Conservation (phyloP, 1,140 invertebrate genomes). For the Drosophila arawakana region DNA sequence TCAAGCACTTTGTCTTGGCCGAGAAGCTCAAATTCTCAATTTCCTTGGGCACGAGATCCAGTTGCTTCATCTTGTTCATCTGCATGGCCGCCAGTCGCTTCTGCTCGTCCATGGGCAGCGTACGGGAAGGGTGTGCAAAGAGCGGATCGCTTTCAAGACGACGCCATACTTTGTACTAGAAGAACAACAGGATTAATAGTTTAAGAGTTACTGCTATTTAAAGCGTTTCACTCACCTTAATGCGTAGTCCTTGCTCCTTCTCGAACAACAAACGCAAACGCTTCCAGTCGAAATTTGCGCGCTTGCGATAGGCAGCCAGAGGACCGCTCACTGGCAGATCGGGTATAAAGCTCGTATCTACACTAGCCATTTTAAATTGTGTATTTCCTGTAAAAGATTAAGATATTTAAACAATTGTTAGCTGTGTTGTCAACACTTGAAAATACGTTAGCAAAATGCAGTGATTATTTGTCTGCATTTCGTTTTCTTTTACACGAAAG, state of each 20-base stretch:
- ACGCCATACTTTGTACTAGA: slow-evolving; percentile 92
- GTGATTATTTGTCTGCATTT: slow-evolving; percentile 15
- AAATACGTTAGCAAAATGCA: slow-evolving; percentile 13
- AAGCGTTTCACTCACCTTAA: slow-evolving; percentile 87
- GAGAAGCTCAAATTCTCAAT: slow-evolving; percentile 87
- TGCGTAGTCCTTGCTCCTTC: slow-evolving; percentile 88
- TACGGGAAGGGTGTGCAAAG: slow-evolving; percentile 87
- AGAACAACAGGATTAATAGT: slow-evolving; percentile 2
- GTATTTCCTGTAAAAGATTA: background rate
- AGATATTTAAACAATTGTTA: background rate
- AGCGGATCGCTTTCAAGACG: slow-evolving; percentile 92
- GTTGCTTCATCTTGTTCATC: slow-evolving; percentile 86
- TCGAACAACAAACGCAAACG: slow-evolving; percentile 90
- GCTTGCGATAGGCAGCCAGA: slow-evolving; percentile 89
- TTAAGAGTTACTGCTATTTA: background rate
- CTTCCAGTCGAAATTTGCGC: slow-evolving; percentile 92
- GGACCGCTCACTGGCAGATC: slow-evolving; percentile 88
- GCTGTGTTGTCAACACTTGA: slow-evolving; percentile 7
- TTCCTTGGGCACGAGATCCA: slow-evolving; percentile 86
- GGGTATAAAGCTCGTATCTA: slow-evolving; percentile 85
- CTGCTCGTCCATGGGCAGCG: slow-evolving; percentile 90
- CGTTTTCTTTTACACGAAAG: slow-evolving; percentile 17
- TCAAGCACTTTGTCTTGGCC: slow-evolving; percentile 88
- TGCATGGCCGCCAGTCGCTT: slow-evolving; percentile 88
- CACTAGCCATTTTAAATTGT: slow-evolving; percentile 46